These are phyloP conservation scores for Hyperopisus bebe DNA, from an alignment of 2,113 vertebrate species.

Conservation along the genomic window DNA sequence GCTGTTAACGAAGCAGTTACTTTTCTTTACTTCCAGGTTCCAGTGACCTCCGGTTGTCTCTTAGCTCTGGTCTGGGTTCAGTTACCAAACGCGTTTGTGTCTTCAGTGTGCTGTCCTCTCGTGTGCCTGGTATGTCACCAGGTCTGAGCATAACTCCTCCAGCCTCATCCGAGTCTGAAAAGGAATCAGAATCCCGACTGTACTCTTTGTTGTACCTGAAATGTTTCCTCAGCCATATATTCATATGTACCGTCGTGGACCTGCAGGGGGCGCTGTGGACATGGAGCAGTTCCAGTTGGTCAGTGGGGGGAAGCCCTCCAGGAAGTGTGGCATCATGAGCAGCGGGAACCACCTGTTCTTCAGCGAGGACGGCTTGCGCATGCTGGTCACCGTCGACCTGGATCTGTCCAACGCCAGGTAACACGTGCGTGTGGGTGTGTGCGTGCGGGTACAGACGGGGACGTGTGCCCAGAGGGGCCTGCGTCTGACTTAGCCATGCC, in stretches of 20 bases:
- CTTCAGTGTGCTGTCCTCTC: not conserved
- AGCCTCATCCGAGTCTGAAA: not conserved
- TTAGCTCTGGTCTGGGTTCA: not conserved
- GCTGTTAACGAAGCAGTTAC: not conserved
- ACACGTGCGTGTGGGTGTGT: not conserved
- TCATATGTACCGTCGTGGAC: not conserved
- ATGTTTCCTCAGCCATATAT: not conserved
- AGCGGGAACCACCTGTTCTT: slow-evolving; percentile 97
- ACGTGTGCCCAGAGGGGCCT: not conserved
- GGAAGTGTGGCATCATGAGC: slow-evolving; percentile 94
- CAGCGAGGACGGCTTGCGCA: slow-evolving; percentile 89
- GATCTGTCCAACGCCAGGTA: slow-evolving; percentile 94
- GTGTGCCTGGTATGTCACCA: not conserved
- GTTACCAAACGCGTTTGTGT: not conserved
- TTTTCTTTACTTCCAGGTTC: not conserved
- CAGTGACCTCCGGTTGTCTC: not conserved
- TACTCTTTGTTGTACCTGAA: not conserved
- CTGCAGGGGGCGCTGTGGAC: slow-evolving; percentile 72
- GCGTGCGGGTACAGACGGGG: not conserved
- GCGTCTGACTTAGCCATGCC: not conserved
- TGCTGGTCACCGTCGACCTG: slow-evolving; percentile 88
- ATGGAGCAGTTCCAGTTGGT: slow-evolving; percentile 77
- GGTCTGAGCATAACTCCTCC: not conserved
- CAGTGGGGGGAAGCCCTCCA: slow-evolving; percentile 90
- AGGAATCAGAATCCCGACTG: not conserved